Evolutionary conservation across 2,113 vertebrate species (phyloP).

Genomic region (Dipodomys spectabilis): DNA sequence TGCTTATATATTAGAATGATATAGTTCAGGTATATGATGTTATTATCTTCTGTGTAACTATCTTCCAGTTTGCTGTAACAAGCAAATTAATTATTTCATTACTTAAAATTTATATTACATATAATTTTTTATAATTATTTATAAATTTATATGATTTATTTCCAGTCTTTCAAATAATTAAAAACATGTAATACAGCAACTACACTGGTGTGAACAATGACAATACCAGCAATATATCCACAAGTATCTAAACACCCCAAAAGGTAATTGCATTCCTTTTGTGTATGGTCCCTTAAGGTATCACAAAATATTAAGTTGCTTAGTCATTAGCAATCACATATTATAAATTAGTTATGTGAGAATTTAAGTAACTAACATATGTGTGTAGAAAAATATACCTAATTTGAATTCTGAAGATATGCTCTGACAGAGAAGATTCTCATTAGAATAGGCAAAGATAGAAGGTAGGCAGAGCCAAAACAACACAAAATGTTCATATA

Average conservation of each 20-base stretch:
- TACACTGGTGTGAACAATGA: background rate
- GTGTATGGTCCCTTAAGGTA: constrained; percentile 58
- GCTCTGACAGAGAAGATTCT: constrained; percentile 41
- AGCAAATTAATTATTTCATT: background rate
- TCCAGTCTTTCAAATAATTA: too few relatives aligned
- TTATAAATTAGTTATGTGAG: constrained; percentile 64
- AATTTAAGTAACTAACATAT: constrained; percentile 12
- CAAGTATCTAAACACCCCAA: background rate
- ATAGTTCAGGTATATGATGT: too few relatives aligned
- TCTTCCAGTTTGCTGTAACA: background rate
- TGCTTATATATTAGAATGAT: background rate
- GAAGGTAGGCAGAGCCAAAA: constrained; percentile 64
- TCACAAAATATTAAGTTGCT: constrained; percentile 68
- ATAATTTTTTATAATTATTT: too few relatives aligned
- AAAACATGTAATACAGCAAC: background rate
- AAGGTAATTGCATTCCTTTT: constrained; percentile 43
- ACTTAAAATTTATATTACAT: too few relatives aligned
- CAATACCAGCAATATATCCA: background rate
- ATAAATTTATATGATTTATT: too few relatives aligned
- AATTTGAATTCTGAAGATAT: constrained; percentile 60
- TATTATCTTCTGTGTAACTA: background rate
- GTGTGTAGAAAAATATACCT: constrained; percentile 35
- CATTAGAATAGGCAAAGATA: constrained; percentile 76
- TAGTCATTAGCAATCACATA: constrained; percentile 47
- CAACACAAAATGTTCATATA: constrained; percentile 74